Evolutionary conservation across 2,888 invertebrate genomes (phyloP).

Genomic region (Masnerella sp.): DNA sequence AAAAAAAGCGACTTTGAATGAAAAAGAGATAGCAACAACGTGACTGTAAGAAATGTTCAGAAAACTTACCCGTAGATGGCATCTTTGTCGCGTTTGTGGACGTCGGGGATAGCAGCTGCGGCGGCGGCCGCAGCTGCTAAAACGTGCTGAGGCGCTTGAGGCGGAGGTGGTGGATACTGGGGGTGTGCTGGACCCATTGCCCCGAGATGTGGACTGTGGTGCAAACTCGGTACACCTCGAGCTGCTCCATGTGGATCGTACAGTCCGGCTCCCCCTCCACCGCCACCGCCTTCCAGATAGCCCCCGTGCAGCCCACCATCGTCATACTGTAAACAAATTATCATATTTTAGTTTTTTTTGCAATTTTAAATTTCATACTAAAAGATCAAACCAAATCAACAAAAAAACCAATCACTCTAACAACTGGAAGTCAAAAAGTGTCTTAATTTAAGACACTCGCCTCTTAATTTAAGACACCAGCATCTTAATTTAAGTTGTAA

Average conservation of each 20-base stretch:
- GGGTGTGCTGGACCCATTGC: slow-evolving; percentile 77
- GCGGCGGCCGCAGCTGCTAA: slow-evolving; percentile 84
- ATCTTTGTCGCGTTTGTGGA: slow-evolving; percentile 98
- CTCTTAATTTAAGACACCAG: too few relatives aligned
- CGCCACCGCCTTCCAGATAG: slow-evolving; percentile 87
- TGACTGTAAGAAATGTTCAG: too few relatives aligned
- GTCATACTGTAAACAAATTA: slow-evolving; percentile 88
- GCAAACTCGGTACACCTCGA: slow-evolving; percentile 80
- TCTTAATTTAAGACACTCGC: too few relatives aligned
- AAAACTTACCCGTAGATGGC: slow-evolving; percentile 98
- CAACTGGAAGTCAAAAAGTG: too few relatives aligned
- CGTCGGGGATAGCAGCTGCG: slow-evolving; percentile 85
- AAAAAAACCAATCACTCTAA: too few relatives aligned
- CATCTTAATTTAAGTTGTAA: too few relatives aligned
- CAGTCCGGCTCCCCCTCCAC: slow-evolving; percentile 82
- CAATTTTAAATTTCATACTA: too few relatives aligned
- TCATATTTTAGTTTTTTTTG: too few relatives aligned
- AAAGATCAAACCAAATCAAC: too few relatives aligned
- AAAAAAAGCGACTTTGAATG: too few relatives aligned
- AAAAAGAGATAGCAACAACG: too few relatives aligned
- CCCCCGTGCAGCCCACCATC: slow-evolving; percentile 92
- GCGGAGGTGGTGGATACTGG: slow-evolving; percentile 87
- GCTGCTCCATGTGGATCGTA: slow-evolving; percentile 87
- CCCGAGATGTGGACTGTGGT: slow-evolving; percentile 82
- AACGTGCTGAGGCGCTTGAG: slow-evolving; percentile 85